Percentiles rank a stretch among this genome's conserved stretches.
These are phyloP conservation scores for Brachynemurus nebulosus DNA, from an alignment of 2,888 invertebrate species.

Conservation along the genomic window DNA sequence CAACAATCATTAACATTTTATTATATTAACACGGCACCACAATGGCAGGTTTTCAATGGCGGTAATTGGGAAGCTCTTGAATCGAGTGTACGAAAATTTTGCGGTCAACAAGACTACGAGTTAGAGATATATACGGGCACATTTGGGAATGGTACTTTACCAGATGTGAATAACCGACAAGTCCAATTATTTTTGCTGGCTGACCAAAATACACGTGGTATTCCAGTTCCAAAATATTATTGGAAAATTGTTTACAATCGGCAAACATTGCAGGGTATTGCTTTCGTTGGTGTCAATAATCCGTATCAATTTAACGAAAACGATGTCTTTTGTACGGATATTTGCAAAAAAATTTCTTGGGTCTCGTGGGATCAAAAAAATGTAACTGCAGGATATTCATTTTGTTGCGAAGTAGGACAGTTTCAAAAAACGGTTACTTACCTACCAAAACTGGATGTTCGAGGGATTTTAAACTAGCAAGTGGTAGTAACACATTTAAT, in stretches of 20 bases:
- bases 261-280: constrained; percentile 35
- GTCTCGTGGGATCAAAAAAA: constrained; percentile 39
- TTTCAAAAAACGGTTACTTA: constrained; percentile 37
- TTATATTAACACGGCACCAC: constrained; percentile 39
- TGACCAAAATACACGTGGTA: constrained; percentile 25
- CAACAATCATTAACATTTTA: constrained; percentile 39
- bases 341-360: constrained; percentile 45
- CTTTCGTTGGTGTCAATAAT: constrained; percentile 48
- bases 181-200: constrained; percentile 27
- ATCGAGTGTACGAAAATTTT: constrained; percentile 23
- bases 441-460: constrained; percentile 38
- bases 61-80: constrained; percentile 33
- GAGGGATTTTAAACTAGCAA: too few species aligned
- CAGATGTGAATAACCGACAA: constrained; percentile 20
- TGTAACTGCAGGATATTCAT: constrained; percentile 40
- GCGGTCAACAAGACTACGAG: constrained; percentile 19
- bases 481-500: too few species aligned
- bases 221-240: constrained; percentile 41
- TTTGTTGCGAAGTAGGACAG: constrained; percentile 45
- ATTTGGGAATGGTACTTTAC: constrained; percentile 22
- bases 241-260: constrained; percentile 47
- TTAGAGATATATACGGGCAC: constrained; percentile 29
- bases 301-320: constrained; percentile 29
- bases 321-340: constrained; percentile 31
- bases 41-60: constrained; percentile 33